phyloP scores from a whole-genome alignment of 2,113 vertebrate genomes.

The Urocynchramus pylzowi region DNA sequence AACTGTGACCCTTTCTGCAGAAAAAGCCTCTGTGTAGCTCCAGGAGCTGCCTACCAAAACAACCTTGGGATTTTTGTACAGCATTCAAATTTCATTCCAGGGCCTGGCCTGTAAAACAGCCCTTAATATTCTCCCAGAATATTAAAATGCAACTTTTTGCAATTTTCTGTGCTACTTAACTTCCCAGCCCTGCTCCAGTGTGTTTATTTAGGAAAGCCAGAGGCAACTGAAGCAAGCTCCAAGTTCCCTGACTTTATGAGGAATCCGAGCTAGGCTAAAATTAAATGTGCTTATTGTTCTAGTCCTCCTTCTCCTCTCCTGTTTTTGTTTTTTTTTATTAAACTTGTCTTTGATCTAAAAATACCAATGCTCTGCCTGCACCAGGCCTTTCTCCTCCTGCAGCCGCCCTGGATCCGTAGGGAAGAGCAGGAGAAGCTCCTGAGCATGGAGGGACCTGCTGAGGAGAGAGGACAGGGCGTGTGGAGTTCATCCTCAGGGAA shows the following conservation, averaged over 20 bases:
- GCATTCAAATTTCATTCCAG: not conserved
- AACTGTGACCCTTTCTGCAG: not conserved
- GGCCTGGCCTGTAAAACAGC: not conserved
- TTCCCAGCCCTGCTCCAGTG: not conserved
- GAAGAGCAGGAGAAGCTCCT: not conserved
- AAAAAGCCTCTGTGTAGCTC: not conserved
- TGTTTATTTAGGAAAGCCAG: conserved; percentile 13
- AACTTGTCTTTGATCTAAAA: conserved; percentile 7
- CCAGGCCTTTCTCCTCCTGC: not conserved
- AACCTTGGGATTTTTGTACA: not conserved
- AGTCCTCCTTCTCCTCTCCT: not conserved
- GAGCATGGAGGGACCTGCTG: not conserved
- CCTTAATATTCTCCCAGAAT: not conserved
- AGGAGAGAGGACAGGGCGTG: not conserved
- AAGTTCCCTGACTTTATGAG: not conserved
- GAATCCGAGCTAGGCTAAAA: not conserved
- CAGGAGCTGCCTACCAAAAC: not conserved
- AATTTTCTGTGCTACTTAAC: not conserved
- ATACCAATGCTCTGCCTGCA: not conserved
- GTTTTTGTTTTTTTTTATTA: not conserved
- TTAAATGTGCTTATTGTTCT: conserved; percentile 21
- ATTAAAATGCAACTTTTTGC: not conserved
- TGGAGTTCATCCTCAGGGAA: not conserved
- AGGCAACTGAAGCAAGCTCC: not conserved
- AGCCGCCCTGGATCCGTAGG: not conserved